Evolutionary conservation across 2,797 vertebrate genomes (phyloP).

Genomic region (Emydoidea blandingii): DNA sequence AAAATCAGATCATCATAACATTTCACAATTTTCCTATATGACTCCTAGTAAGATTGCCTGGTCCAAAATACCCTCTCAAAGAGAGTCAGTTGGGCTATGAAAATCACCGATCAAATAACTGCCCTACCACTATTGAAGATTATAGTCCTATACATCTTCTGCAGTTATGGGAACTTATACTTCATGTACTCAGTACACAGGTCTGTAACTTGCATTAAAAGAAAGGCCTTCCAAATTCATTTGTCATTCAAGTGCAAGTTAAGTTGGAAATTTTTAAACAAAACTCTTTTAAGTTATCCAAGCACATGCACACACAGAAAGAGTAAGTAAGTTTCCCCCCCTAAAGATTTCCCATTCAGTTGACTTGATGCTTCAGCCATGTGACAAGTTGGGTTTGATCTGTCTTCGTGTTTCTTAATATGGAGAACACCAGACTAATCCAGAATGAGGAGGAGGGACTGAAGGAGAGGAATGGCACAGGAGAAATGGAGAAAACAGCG

Average conservation of each 20-base stretch:
- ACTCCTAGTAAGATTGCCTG: not conserved
- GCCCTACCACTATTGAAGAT: not conserved
- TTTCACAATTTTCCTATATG: not conserved
- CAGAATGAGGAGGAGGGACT: not conserved
- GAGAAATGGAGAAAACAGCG: not conserved
- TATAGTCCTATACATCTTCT: not conserved
- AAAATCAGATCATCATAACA: not conserved
- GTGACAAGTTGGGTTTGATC: too few relatives aligned
- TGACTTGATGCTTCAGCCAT: too few relatives aligned
- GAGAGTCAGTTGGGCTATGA: not conserved
- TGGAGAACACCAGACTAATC: not conserved
- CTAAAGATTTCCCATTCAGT: not conserved
- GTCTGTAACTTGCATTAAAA: not conserved
- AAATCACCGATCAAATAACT: constrained; percentile 5
- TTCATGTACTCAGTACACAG: not conserved
- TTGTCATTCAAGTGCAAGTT: not conserved
- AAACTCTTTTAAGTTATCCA: not conserved
- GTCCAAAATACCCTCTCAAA: not conserved
- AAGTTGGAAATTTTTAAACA: not conserved
- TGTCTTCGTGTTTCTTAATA: too few relatives aligned
- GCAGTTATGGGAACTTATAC: not conserved
- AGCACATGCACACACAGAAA: not conserved
- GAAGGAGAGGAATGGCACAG: not conserved
- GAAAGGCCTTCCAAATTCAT: not conserved
- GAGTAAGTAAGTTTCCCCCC: not conserved